Base-by-base conservation (phyloP, 2,113 vertebrate genomes). In the Fregetta grallaria region DNA sequence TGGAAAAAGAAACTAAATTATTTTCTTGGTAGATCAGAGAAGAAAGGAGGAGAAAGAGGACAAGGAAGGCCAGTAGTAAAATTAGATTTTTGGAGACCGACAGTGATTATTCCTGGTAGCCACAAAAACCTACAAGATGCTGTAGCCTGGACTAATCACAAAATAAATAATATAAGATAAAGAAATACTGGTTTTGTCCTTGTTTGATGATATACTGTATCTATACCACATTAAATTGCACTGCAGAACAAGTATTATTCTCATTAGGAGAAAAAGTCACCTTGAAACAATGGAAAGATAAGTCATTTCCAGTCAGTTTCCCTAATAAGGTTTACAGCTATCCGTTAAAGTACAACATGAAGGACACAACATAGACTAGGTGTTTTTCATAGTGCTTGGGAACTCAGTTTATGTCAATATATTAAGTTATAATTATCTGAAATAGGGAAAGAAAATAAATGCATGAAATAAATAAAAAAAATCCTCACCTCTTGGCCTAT, bases 181-280 rank as follows among this genome's bases (percentile, higher is more conserved):
- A 83, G 63, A 95, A 61, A 75, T 59, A 72, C 7, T 61, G 20
- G 0, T 5, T 91, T 78, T 84, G 26, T 65, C 40, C 71, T 72
- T 72, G 25, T 73, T 77, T 56, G 45, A 78, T 72, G 34, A 81
- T 52, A 58, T 8, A 74, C 11, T 63, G 0, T 29, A 92, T 44
- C 63, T 78, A 38, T 58, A 58, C 4, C 22, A 26, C 16, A 89
- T 30, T 58, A 94, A 89, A 94, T 0, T 53, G 59, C 53, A 90
- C 42, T 70, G 65, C 62, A 88, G 78, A 92, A 95, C 71, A 75
- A 87, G 42, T 50, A 94, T 62, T 84, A 59, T 36, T 90, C 67
- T 87, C 56, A 94, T 89, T 87, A 95, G 56, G 49, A 83, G 67
- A 93, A 92, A 88, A 45, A 95, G 84, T 92, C 92, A 95, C 87